phyloP scores from a whole-genome alignment of 1,140 invertebrate genomes.

The Pseudobourletiella spinata region DNA sequence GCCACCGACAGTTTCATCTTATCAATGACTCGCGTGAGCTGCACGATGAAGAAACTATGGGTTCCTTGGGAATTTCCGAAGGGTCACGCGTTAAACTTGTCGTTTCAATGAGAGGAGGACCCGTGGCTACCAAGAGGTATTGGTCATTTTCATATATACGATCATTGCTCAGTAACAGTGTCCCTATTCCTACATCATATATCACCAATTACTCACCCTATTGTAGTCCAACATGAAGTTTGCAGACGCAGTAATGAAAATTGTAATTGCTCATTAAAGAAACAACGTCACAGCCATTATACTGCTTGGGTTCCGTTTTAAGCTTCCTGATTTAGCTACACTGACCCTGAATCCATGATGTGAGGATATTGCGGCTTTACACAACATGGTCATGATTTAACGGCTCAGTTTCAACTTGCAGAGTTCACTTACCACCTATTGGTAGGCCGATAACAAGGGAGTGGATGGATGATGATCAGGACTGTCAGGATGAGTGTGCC shows the following conservation, averaged over 20 bases:
- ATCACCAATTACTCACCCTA: too few species aligned
- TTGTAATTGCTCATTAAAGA: too few species aligned
- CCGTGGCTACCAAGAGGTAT: slow-evolving; percentile 7
- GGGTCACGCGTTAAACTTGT: slow-evolving; percentile 3
- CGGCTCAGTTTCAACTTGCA: too few species aligned
- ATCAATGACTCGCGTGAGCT: slow-evolving; percentile 6
- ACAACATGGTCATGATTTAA: too few species aligned
- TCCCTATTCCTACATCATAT: background rate
- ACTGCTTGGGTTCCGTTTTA: too few species aligned
- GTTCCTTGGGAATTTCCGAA: background rate
- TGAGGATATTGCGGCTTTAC: too few species aligned
- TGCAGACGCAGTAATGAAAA: too few species aligned
- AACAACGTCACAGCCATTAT: too few species aligned
- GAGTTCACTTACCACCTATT: slow-evolving; percentile 8
- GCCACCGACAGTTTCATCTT: background rate
- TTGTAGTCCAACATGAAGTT: too few species aligned
- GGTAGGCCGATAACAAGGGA: slow-evolving; percentile 1
- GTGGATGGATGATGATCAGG: background rate
- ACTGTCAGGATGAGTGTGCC: background rate
- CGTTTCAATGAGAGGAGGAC: background rate
- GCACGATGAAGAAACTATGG: slow-evolving; percentile 1
- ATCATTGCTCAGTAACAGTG: background rate
- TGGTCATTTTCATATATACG: too few species aligned
- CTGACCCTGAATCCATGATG: too few species aligned
- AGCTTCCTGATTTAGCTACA: too few species aligned